Evolutionary conservation across 1,140 invertebrate species (phyloP).

Genomic region (Rhynchophorus ferrugineus): DNA sequence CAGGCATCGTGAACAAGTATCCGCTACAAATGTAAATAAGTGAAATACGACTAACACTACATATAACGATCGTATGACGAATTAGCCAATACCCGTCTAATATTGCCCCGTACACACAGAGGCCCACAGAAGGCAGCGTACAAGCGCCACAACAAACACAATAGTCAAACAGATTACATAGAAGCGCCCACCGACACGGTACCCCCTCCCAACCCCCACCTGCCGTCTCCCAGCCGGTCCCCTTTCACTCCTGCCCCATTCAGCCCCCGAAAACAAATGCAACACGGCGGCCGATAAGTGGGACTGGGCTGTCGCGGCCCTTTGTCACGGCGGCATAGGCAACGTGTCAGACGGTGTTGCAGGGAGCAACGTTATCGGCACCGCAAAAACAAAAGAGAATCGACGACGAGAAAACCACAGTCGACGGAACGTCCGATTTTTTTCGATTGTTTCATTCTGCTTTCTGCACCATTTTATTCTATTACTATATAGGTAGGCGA

Average conservation of each 20-base stretch:
- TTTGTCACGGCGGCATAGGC: conserved; percentile 5
- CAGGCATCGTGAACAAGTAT: too few species aligned
- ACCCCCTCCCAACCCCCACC: neutral
- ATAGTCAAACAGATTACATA: conserved; percentile 17
- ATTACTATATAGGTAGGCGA: too few species aligned
- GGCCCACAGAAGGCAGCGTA: neutral
- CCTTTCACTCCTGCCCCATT: neutral
- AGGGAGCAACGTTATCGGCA: conserved; percentile 10
- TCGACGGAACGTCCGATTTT: neutral
- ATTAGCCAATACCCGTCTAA: too few species aligned
- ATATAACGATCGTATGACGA: too few species aligned
- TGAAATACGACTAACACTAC: too few species aligned
- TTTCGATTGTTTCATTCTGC: neutral
- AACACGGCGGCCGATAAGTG: conserved; percentile 13
- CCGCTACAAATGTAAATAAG: too few species aligned
- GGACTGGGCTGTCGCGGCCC: conserved; percentile 2
- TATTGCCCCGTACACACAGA: neutral
- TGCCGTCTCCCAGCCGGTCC: neutral
- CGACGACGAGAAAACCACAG: conserved; percentile 6
- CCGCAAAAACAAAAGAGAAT: conserved; percentile 9
- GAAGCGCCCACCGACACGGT: conserved; percentile 1
- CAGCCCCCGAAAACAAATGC: conserved; percentile 9
- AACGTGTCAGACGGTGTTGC: conserved; percentile 13
- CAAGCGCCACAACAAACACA: conserved; percentile 11
- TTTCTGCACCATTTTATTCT: conserved; percentile 1